A percentile compares a stretch with the other conserved stretches of the same genome.
These are phyloP conservation scores for Neotoma lepida DNA, from an alignment of 2,113 vertebrate species.

Conservation along the genomic window DNA sequence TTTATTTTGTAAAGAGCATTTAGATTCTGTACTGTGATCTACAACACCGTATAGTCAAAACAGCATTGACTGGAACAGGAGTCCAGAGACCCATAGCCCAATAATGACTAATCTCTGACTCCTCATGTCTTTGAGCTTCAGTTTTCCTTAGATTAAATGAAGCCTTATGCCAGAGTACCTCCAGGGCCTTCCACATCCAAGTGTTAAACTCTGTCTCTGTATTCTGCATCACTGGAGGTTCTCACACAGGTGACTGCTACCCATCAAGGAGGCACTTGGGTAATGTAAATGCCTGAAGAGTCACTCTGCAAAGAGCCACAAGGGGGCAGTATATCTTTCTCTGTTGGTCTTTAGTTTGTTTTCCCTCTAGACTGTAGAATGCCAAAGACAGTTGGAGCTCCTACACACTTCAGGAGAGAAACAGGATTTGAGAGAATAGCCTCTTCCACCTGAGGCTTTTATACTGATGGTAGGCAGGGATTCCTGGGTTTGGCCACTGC, in stretches of 20 bases:
- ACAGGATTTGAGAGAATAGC: constrained; percentile 24
- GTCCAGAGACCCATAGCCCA: not conserved
- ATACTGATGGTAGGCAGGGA: not conserved
- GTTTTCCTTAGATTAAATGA: constrained; percentile 11
- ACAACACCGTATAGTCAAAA: not conserved
- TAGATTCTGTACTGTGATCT: not conserved
- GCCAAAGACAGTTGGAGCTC: not conserved
- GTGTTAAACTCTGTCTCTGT: not conserved
- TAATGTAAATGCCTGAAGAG: not conserved
- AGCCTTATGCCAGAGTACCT: not conserved
- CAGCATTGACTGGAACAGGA: not conserved
- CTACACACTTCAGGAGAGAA: not conserved
- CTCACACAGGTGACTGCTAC: not conserved
- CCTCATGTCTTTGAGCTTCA: not conserved
- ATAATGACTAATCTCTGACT: not conserved
- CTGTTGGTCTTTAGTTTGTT: not conserved
- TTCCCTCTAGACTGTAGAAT: not conserved
- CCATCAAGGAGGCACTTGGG: not conserved
- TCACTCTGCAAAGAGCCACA: constrained; percentile 54
- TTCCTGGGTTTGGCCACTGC: constrained; percentile 26
- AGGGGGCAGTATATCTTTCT: constrained; percentile 54
- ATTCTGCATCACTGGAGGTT: not conserved
- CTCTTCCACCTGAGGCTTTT: not conserved
- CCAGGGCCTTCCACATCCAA: not conserved
- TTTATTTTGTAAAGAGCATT: constrained; percentile 36